Evolutionary conservation across 1,140 invertebrate species (phyloP), one percentile per base, ranked within the genome.

Genomic region (Drosophila triauraria): DNA sequence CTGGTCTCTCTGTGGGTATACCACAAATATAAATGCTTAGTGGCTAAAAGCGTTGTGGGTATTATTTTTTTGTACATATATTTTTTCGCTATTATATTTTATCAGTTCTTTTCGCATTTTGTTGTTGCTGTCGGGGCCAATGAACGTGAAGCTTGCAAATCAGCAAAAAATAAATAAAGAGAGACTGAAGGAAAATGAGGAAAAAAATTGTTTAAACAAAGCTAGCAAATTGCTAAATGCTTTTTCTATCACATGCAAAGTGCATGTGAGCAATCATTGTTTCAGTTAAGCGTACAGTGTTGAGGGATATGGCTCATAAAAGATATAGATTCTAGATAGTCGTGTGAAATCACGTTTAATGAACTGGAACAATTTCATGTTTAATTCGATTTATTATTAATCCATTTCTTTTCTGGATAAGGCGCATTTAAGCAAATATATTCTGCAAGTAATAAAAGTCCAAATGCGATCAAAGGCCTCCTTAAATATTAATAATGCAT

Each of bases 131-230:
- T 60, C 44, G 80, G 64, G 83, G 83, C 84, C 83, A 87, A 75
- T 88, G 83, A 87, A 87, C 83, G 83, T 75, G 13, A 75, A 78
- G 84, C 84, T 59, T 75, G 79, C 80, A 78, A 87, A 83, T 86
- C 84, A 88, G 83, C 83, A 82, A 64, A 76, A 87, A 69, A 20
- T 20, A 57, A 67, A 63, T 61, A 75, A 63, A 48, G 30, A 74
- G 56, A 47, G 38, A 23, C 35, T 43, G 23, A 67, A 57, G 20
- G 64, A 25, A 67, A 75, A 81, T 57, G 58, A 60, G 56, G 44
- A 54, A 67, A 78, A 53, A 64, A 53, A 75, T 84, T 84, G 84
- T 87, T 88, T 88, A 88, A 80, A 83, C 71, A 44, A 42, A 54
- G 68, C 68, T 79, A 77, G 63, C 61, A 80, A 87, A 80, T 51